Percentiles rank a stretch among this genome's conserved stretches.
Conservation (phyloP, 2,888 invertebrate species). For the Rhamnusium bicolor region DNA sequence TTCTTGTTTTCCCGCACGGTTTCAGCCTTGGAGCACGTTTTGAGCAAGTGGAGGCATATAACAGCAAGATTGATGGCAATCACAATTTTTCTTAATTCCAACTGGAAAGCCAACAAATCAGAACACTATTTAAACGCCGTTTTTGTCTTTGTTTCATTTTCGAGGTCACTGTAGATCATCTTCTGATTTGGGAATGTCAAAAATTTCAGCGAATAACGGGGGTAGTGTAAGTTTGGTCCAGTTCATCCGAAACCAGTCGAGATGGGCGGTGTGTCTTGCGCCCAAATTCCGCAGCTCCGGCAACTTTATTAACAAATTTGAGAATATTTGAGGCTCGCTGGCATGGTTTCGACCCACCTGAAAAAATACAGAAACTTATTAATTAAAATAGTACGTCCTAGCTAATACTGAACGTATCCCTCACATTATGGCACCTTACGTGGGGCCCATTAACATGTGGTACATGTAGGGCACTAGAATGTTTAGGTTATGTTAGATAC, state of each 20-base stretch:
- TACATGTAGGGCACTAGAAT: no score
- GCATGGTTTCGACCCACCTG: slow-evolving; percentile 76
- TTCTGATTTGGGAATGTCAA: slow-evolving; percentile 93
- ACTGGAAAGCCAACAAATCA: slow-evolving; percentile 50
- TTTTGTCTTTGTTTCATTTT: slow-evolving; percentile 33
- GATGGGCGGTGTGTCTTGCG: slow-evolving; percentile 84
- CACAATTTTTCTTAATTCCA: slow-evolving; percentile 44
- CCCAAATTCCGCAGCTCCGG: slow-evolving; percentile 88
- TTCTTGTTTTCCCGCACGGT: slow-evolving; percentile 49
- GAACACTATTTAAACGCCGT: slow-evolving; percentile 30
- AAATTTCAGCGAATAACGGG: slow-evolving; percentile 96
- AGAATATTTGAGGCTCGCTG: slow-evolving; percentile 75
- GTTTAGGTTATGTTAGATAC: no score
- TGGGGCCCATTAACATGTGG: not conserved
- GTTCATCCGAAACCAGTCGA: slow-evolving; percentile 92
- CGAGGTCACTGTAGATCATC: slow-evolving; percentile 75
- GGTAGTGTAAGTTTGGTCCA: slow-evolving; percentile 91
- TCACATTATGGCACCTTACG: not conserved
- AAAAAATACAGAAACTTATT: no score
- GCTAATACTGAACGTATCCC: not conserved
- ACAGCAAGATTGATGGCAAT: slow-evolving; percentile 57
- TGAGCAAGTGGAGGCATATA: slow-evolving; percentile 64
- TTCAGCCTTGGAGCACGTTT: slow-evolving; percentile 59
- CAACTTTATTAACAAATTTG: slow-evolving; percentile 76
- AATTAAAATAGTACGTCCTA: no score